Evolutionary conservation across 2,888 invertebrate genomes (phyloP).

Genomic region (Platypus cylindrus): DNA sequence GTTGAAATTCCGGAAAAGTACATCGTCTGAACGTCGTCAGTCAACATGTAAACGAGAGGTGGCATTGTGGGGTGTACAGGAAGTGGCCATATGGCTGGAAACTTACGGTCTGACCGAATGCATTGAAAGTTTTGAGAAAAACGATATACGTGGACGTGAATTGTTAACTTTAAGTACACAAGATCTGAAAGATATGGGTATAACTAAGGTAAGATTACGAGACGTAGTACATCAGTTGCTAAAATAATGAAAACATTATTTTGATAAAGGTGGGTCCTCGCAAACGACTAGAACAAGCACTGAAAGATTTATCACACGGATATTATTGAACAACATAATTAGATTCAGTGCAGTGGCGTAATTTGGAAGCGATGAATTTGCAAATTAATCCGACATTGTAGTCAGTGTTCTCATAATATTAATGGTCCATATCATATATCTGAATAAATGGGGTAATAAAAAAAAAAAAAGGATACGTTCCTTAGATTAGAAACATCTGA

Average conservation of each 20-base stretch:
- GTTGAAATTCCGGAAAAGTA: slow-evolving; percentile 47
- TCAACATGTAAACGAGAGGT: slow-evolving; percentile 41
- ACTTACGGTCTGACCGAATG: slow-evolving; percentile 82
- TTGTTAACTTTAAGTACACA: slow-evolving; percentile 73
- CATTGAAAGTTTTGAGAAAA: slow-evolving; percentile 75
- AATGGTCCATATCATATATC: too few relatives aligned
- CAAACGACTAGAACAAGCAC: slow-evolving; percentile 85
- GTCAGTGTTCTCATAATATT: too few relatives aligned
- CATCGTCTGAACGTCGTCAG: slow-evolving; percentile 34
- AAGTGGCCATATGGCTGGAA: slow-evolving; percentile 85
- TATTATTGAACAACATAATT: slow-evolving; percentile 21
- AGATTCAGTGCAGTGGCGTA: slow-evolving; percentile 9
- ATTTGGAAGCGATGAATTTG: too few relatives aligned
- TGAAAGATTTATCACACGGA: slow-evolving; percentile 58
- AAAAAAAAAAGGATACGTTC: too few relatives aligned
- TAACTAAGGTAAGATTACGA: slow-evolving; percentile 49
- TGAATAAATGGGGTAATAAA: too few relatives aligned
- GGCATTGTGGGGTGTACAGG: slow-evolving; percentile 71
- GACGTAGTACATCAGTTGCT: neutral
- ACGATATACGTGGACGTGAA: slow-evolving; percentile 87
- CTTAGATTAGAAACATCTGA: too few relatives aligned
- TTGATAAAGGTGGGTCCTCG: slow-evolving; percentile 78
- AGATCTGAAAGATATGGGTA: slow-evolving; percentile 81
- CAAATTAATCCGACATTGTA: too few relatives aligned
- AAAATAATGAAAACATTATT: neutral